These are phyloP conservation scores for Porites lobata DNA, from an alignment of 92 coral and sea anemone genomes.

Conservation along the genomic window DNA sequence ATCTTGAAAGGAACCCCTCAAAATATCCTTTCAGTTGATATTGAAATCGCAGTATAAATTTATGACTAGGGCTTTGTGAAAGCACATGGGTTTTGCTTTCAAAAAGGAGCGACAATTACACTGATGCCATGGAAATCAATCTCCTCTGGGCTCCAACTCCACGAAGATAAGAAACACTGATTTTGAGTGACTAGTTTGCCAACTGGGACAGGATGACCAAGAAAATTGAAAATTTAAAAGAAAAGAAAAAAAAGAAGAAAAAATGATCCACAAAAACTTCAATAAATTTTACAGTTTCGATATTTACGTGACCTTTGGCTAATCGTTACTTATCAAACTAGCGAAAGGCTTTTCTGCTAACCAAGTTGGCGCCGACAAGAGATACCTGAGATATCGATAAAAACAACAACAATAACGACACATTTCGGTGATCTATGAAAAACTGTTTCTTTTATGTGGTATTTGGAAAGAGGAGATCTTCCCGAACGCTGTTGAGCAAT, in stretches of 20 bases:
- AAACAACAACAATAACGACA: conserved; percentile 3
- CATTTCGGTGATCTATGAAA: neutral
- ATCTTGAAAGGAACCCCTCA: neutral
- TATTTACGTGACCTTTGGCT: conserved; percentile 22
- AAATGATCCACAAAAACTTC: neutral
- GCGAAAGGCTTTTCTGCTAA: conserved; percentile 1
- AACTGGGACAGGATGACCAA: neutral
- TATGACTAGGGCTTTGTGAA: no score
- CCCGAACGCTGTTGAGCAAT: neutral
- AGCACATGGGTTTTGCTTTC: no score
- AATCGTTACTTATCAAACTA: conserved; percentile 37
- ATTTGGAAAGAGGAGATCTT: neutral
- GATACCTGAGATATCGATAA: conserved; percentile 34
- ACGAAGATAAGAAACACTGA: no score
- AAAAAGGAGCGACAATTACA: no score
- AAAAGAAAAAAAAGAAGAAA: neutral
- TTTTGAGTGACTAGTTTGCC: neutral
- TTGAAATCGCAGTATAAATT: no score
- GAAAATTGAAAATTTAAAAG: neutral
- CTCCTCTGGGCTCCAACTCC: no score
- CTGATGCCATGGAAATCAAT: no score
- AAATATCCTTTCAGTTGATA: neutral
- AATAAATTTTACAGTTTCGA: neutral
- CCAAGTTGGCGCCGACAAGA: conserved; percentile 46
- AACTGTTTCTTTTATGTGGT: neutral